Evolutionary conservation across 2,797 vertebrate species (phyloP), one percentile per base, ranked within the genome.

Genomic region (Sebastes oblongus): DNA sequence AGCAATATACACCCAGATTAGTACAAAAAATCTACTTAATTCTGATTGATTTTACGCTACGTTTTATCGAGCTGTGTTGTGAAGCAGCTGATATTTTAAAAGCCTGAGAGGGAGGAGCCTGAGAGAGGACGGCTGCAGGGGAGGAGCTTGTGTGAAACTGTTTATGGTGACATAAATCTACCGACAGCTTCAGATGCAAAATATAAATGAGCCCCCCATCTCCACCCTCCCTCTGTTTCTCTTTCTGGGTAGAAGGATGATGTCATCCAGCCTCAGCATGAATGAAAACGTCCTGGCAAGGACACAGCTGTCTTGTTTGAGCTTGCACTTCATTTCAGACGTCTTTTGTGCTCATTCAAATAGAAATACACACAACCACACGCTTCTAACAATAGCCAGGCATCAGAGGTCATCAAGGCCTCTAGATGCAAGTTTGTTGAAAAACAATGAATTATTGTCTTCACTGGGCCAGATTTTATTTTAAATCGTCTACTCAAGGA

Each of bases 241-340:
- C 69, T 82, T 39, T 85, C 75, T 77, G 86, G 74, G 77, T 66
- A 59, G 79, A 76, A 60, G 67, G 75, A 56, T 94, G 92, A 95
- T 86, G 92, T 95, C 93, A 94, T 90, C 70, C 60, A 14, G 82
- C 81, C 86, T 86, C 83, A 6, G 87, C 32, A 60, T 93, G 92
- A 94, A 92, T 91, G 84, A 85, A 91, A 92, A 83, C 69, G 61
- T 89, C 88, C 89, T 81, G 85, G 80, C 91, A 72, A 84, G 82
- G 91, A 89, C 93, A 87, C 88, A 90, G 93, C 84, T 91, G 92
- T 93, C 94, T 89, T 92, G 89, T 92, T 92, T 86, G 88, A 86
- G 89, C 87, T 87, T 62, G 87, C 82, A 77, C 85, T 89, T 87
- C 80, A 88, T 89, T 92, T 91, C 89, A 91, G 85, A 83, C 67